Evolutionary conservation across 1,140 invertebrate species (phyloP), one percentile per base, ranked within the genome.

Genomic region (Drosophila novamexicana): DNA sequence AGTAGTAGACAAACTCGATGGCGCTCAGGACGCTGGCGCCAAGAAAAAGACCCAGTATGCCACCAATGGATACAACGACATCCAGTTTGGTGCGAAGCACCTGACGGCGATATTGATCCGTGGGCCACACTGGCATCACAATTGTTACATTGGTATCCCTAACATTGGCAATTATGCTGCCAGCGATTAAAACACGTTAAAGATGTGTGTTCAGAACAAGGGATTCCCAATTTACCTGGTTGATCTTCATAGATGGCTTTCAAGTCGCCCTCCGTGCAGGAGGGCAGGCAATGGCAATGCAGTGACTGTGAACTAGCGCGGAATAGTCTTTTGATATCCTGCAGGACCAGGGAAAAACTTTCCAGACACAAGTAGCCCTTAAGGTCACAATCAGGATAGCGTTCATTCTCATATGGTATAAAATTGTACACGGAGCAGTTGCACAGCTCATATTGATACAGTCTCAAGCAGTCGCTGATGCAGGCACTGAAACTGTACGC

Each of bases 401-500:
- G 69, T 0, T 59, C 12, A 53, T 80, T 58, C 1, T 50, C 49
- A 12, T 36, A 49, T 6, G 90, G 90, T 36, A 77, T 74, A 37
- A 91, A 63, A 1, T 71, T 59, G 9, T 64, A 81, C 0, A 93
- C 91, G 0, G 93, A 93, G 58, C 94, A 94, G 50, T 93, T 93
- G 68, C 94, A 94, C 3, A 93, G 59, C 54, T 93, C 92, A 9
- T 93, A 91, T 49, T 93, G 90, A 14, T 75, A 52, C 1, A 59
- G n/a, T 0, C 93, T 90, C 5, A 93, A 76, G 73, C 94, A 94
- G 42, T 94, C 92, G 1, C 93, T 93, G 16, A 94, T 92, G 73
- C 94, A 94, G 1, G 93, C 92, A 39, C 93, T 94, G 67, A 94
- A 94, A 64, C 93, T 94, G 56, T 94, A 94, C 22, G 92, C 91